Conservation (phyloP, 2,888 invertebrate species). For the Lepeophtheirus nordmannii region DNA sequence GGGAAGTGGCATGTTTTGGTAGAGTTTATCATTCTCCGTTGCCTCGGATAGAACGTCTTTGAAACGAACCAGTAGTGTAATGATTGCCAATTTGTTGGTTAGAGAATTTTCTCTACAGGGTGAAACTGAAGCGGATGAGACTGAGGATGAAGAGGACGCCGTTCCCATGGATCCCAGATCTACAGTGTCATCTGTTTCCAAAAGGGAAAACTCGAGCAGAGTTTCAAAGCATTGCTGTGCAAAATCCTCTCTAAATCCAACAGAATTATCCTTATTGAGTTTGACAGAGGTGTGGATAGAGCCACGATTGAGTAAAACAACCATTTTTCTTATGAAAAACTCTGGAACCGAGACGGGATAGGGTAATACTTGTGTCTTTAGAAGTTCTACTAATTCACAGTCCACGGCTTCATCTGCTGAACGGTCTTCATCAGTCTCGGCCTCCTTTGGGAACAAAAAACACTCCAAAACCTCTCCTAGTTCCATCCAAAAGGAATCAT, state of each 20-base stretch:
- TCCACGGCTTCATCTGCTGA: conserved; percentile 59
- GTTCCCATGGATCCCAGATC: conserved; percentile 5
- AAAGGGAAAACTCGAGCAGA: conserved; percentile 72
- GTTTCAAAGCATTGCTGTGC: conserved; percentile 93
- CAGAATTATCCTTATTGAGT: conserved; percentile 43
- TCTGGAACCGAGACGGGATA: conserved; percentile 59
- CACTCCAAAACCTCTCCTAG: conserved; percentile 71
- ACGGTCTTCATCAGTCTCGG: conserved; percentile 32
- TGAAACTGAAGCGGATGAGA: neutral
- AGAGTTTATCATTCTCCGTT: conserved; percentile 63
- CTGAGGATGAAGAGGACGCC: neutral
- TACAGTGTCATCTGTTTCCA: conserved; percentile 26
- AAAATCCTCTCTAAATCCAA: conserved; percentile 77
- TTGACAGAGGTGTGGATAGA: conserved; percentile 54
- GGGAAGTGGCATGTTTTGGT: conserved; percentile 68
- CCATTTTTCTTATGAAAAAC: conserved; percentile 64
- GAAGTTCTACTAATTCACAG: conserved; percentile 60
- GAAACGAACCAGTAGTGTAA: conserved; percentile 77
- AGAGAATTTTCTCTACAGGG: conserved; percentile 38
- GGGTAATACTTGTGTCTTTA: conserved; percentile 64
- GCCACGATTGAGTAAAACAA: conserved; percentile 65
- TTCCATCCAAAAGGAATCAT: conserved; percentile 66
- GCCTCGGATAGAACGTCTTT: conserved; percentile 79
- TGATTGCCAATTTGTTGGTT: conserved; percentile 51
- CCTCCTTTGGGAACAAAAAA: conserved; percentile 56